Base-by-base conservation (phyloP, 2,888 invertebrate genomes). In the Eumerus sabulonum region DNA sequence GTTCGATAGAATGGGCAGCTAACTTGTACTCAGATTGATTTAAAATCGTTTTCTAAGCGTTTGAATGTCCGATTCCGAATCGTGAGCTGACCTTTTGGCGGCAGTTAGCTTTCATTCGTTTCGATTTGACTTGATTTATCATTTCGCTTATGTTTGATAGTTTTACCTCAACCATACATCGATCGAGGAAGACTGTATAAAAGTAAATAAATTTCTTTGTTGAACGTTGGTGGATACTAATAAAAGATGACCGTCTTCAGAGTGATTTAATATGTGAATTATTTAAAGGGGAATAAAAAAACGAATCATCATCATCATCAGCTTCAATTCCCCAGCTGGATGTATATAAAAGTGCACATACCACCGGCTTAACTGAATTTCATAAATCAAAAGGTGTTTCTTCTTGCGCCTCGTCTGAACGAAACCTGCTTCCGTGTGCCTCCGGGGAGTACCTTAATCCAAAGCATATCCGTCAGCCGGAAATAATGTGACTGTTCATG, bases 381-480 rank as follows among this genome's bases (percentile, higher is more conserved):
- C 56, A 70, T 63, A 63, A 70, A 74, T 63, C 27, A 27, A 38
- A 64, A 68, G 68, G 74, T 74, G 74, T 62, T 63, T 57, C 51
- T 44, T 40, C 50, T 63, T 63, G 45, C 64, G 53, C 59, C 47
- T 17, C 47, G 19, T 47, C 53, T 38, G 38, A 40, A 42, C 48
- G 19, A 53, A 38, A 18, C 44, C 50, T 42, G 56, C 59, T 45
- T 54, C 48, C 9, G 17, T 17, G 7, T 19, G 16, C 51, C 77
- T 66, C 77, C 38, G 11, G 62, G 47, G 67, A 16, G 13, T 16
- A 48, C 16, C 60, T 67, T 62, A 57, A 62, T 62, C 62, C 50
- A 40, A 77, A 66, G 67, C 77, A 62, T 67, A 67, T 77, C 77
- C 57, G 57, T 73, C 64, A 71, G 60, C 71, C 64, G 64, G 76